Base-by-base conservation (phyloP, 2,888 invertebrate genomes). In the Fissipunctia ypsillon region DNA sequence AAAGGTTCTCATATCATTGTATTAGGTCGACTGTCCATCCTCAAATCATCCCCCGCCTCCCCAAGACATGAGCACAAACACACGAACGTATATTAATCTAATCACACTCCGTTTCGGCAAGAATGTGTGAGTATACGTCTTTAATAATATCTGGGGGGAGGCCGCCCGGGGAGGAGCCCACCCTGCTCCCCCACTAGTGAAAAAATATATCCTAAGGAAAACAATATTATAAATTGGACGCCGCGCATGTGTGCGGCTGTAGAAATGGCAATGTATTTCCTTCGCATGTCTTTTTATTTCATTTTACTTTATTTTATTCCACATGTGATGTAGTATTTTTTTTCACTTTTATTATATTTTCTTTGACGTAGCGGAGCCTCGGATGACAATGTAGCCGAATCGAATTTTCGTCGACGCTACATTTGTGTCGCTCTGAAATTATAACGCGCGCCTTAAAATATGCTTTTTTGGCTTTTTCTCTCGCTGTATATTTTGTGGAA, bases 151-250 rank as follows among this genome's bases (percentile, higher is more conserved):
- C 96, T 92, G 94, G 94, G 95, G 93, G 91, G 89, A 69, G 79
- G 83, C 79, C 85, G 83, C 81, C 84, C 80, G 80, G 83, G 84
- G 78, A 84, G 69, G 83, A 73, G 72, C 82, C 80, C 86, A 82
- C 74, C 84, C 88, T 89, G 81, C 78, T 90, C 90, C 92, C 91
- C 92, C 92, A 93, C 96, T 96, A 96, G 95, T 96, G 96, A 95
- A 96, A 96, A 96, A 96, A 96, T 95, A 96, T 95, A 95, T 95
- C 95, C 94, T 85, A 92, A 95, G 94, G 96, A 96, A 96, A 96
- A 96, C 96, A 96, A 96, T 96, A 96, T 96, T 96, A 96, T 96
- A 96, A 96, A 96, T 96, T 96, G 96, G 94, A 93, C 90, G 83
- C 63, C 85, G 78, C 86, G 89, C 84, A 86, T 90, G 92, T 93